phyloP scores from a whole-genome alignment of 2,888 invertebrate genomes.

The Cryptosula pallasiana region DNA sequence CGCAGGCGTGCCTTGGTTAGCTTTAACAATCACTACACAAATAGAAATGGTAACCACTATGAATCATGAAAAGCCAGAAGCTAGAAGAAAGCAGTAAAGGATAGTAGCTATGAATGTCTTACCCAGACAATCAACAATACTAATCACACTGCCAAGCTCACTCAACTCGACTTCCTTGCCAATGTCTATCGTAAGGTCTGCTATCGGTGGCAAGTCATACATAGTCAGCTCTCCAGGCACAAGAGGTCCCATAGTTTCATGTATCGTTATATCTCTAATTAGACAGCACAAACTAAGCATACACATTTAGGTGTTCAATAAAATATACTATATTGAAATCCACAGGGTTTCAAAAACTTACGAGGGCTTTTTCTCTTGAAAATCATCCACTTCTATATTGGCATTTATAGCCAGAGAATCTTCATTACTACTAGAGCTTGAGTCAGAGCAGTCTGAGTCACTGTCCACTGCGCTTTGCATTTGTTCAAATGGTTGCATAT shows the following conservation, averaged over 20 bases:
- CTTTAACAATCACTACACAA: neutral
- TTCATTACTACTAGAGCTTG: too few relatives aligned
- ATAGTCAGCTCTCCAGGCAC: slow-evolving; percentile 13
- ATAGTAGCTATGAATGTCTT: neutral
- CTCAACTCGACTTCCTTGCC: slow-evolving; percentile 38
- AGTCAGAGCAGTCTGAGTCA: neutral
- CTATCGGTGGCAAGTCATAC: slow-evolving; percentile 30
- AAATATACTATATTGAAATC: too few relatives aligned
- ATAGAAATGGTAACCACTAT: neutral
- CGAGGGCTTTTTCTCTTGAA: too few relatives aligned
- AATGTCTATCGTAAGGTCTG: slow-evolving; percentile 41
- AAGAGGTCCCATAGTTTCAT: neutral
- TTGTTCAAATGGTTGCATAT: neutral
- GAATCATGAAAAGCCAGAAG: neutral
- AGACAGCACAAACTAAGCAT: too few relatives aligned
- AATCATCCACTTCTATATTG: too few relatives aligned
- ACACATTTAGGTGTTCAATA: too few relatives aligned
- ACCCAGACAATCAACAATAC: slow-evolving; percentile 38
- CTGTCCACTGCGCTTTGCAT: neutral
- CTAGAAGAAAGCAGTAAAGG: neutral
- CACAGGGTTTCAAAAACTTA: too few relatives aligned
- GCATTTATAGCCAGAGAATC: too few relatives aligned
- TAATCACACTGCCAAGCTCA: slow-evolving; percentile 36
- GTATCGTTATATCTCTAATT: too few relatives aligned
- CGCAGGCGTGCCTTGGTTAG: slow-evolving; percentile 62